Evolutionary conservation across 2,888 invertebrate species (phyloP), one percentile per base, ranked within the genome.

Genomic region (Eristalis pertinax): DNA sequence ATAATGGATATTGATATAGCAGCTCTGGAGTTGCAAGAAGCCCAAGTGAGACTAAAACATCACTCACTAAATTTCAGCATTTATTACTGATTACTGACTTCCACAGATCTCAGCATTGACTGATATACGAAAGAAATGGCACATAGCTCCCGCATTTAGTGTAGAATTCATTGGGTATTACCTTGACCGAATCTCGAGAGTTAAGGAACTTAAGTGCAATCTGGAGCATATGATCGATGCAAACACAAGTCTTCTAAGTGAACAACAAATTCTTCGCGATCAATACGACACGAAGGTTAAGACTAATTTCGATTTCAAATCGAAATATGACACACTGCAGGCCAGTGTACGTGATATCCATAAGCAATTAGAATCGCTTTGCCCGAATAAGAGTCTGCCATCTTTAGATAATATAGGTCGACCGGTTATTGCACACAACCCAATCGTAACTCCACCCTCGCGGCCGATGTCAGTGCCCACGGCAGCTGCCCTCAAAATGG

Each of bases 151-250:
- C 0, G 98, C 99, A 0, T 98, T 99, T 91, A 97, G 97, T 65
- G 97, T 98, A 0, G 98, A 99, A 92, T 99, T 98, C 92, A 97
- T 99, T 69, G 97, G 97, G 0, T 99, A 99, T 92, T 99, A 97
- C 92, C 93, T 98, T 77, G 98, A 99, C 92, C 94, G 99, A 29
- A 97, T 98, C 92, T 95, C 96, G 4, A 94, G 98, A 15, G 95
- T 98, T 78, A 95, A 96, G 4, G 96, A 96, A 15, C 95, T 98
- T 93, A 96, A 97, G 89, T 94, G 95, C 29, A 96, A 96, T 38
- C 93, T 98, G 7, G 96, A 96, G 89, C 95, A 96, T 64, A 94
- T 97, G 72, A 94, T 96, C 0, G 95, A 95, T 68, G 95, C 96
- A 87, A 98, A 98, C 91, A 95, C 95, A 26, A 95, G 95, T 60